Percentiles rank a stretch among this genome's conserved stretches.
These are phyloP conservation scores for Tadarida brasiliensis DNA, from an alignment of 2,797 vertebrate species.

Conservation along the genomic window DNA sequence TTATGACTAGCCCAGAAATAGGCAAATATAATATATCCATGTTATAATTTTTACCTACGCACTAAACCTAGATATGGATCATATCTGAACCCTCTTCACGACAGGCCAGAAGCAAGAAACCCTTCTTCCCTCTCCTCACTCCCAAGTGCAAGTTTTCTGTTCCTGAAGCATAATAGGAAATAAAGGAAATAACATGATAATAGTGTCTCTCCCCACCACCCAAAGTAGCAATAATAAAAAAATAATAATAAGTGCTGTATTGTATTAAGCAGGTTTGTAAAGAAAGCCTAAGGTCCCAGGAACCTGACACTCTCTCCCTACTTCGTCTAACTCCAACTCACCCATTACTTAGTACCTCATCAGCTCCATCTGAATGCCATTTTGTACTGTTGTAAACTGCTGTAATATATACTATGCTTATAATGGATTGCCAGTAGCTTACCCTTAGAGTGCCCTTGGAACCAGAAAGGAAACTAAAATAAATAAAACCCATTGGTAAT, in stretches of 20 bases:
- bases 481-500: neutral
- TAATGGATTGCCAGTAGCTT: neutral
- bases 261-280: neutral
- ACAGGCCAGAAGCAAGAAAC: slow-evolving; percentile 26
- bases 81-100: neutral
- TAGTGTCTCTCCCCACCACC: neutral
- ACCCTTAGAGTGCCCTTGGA: neutral
- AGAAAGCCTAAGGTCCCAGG: neutral
- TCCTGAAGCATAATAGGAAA: slow-evolving; percentile 12
- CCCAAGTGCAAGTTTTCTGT: neutral
- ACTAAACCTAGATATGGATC: neutral
- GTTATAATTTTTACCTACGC: neutral
- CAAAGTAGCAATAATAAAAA: slow-evolving; percentile 21
- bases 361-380: neutral
- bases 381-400: slow-evolving; percentile 5
- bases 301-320: neutral
- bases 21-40: slow-evolving; percentile 43
- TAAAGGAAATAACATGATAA: slow-evolving; percentile 7
- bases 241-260: neutral
- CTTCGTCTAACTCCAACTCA: neutral
- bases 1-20: neutral
- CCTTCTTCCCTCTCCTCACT: neutral
- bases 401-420: neutral
- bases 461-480: slow-evolving; percentile 50
- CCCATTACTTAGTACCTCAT: neutral